Conservation (phyloP, 2,888 invertebrate species). For the Agrochola lychnidis region DNA sequence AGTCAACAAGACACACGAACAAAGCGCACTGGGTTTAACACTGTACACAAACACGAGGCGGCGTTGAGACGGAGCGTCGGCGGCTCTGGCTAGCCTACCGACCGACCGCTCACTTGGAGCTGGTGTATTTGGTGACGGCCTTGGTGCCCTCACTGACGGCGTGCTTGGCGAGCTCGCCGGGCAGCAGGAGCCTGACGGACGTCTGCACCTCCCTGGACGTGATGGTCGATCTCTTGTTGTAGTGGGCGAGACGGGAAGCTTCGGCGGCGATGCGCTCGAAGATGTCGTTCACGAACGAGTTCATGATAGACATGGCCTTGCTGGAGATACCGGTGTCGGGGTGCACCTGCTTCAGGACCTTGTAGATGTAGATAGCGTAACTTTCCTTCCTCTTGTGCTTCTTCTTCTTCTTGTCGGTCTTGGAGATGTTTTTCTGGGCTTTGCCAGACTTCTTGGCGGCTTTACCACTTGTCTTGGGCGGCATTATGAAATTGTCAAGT, state of each 20-base stretch:
- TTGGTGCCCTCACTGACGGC: slow-evolving; percentile 93
- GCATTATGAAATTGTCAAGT: slow-evolving; percentile 60
- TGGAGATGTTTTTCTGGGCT: slow-evolving; percentile 90
- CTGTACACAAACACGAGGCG: slow-evolving; percentile 5
- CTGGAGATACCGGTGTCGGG: slow-evolving; percentile 89
- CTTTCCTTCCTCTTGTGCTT: slow-evolving; percentile 90
- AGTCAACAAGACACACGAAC: slow-evolving; percentile 17
- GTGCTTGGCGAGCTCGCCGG: slow-evolving; percentile 93
- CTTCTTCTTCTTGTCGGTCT: slow-evolving; percentile 90
- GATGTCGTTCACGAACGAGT: slow-evolving; percentile 93
- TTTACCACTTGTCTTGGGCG: slow-evolving; percentile 80
- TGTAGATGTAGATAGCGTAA: slow-evolving; percentile 92
- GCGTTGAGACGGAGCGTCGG: slow-evolving; percentile 13
- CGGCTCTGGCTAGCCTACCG: slow-evolving; percentile 3
- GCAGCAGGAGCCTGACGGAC: slow-evolving; percentile 92
- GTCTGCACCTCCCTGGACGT: slow-evolving; percentile 93
- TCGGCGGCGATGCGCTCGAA: slow-evolving; percentile 93
- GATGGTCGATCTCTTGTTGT: slow-evolving; percentile 92
- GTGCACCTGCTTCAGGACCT: slow-evolving; percentile 92
- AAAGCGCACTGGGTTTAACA: slow-evolving; percentile 13
- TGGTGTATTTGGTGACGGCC: slow-evolving; percentile 91
- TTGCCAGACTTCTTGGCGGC: slow-evolving; percentile 90
- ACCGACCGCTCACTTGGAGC: slow-evolving; percentile 74
- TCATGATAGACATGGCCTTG: slow-evolving; percentile 93
- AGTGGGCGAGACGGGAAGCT: slow-evolving; percentile 91